These are phyloP conservation scores for Agapetus fuscipes DNA, from an alignment of 2,888 invertebrate genomes.

Conservation along the genomic window DNA sequence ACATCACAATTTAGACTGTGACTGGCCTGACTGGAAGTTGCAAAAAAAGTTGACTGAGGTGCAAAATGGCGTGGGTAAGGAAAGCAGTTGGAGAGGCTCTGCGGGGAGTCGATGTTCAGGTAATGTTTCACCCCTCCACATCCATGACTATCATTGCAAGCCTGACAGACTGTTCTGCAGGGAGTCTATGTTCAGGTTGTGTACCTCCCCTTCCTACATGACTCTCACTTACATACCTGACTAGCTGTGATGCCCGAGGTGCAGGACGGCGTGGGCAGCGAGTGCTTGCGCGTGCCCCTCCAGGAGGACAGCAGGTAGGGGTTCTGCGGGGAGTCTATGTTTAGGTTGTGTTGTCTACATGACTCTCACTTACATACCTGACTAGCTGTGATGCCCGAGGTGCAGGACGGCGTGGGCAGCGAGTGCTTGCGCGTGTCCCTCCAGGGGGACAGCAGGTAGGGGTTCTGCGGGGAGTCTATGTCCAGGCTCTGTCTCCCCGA, in stretches of 20 bases:
- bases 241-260: constrained; percentile 80
- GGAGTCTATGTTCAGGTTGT: constrained; percentile 61
- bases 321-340: constrained; percentile 70
- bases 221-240: no score
- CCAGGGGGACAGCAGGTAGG: constrained; percentile 74
- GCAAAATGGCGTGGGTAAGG: constrained; percentile 78
- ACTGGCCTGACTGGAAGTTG: no score
- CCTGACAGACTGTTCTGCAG: no score
- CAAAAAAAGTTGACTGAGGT: constrained; percentile 75
- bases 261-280: constrained; percentile 75
- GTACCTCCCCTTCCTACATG: no score
- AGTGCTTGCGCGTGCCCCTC: constrained; percentile 74
- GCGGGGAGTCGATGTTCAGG: constrained; percentile 73
- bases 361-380: no score
- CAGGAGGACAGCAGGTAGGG: constrained; percentile 76
- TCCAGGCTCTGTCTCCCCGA: constrained; percentile 56
- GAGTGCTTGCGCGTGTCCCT: constrained; percentile 74
- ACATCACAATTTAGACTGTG: no score
- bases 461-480: constrained; percentile 71
- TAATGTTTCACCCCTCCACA: no score
- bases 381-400: constrained; percentile 77
- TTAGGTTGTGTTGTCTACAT: no score
- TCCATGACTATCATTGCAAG: no score
- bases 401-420: constrained; percentile 74
- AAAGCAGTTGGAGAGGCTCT: constrained; percentile 72